Evolutionary conservation across 2,797 vertebrate genomes (phyloP).

Genomic region (Gallinago nigripennis): DNA sequence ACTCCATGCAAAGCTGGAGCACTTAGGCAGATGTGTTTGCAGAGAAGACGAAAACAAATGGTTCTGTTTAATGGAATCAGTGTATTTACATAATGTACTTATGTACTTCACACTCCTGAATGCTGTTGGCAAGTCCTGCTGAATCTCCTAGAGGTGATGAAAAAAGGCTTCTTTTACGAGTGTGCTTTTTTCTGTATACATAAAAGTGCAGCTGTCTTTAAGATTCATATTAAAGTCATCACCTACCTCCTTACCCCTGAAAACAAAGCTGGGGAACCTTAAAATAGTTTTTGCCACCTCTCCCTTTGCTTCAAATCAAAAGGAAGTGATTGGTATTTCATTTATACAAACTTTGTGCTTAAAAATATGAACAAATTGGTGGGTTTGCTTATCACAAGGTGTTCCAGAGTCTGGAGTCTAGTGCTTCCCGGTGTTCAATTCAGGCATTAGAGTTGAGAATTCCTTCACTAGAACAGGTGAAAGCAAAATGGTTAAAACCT

Average conservation of each 20-base stretch:
- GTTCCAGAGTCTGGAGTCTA: not conserved
- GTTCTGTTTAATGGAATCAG: constrained; percentile 52
- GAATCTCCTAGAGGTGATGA: constrained; percentile 11
- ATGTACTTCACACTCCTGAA: constrained; percentile 32
- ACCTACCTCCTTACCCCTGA: not conserved
- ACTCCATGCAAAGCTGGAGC: constrained; percentile 2
- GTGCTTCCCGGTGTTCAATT: not conserved
- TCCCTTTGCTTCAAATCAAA: not conserved
- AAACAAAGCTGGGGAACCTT: not conserved
- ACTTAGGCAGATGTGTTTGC: constrained; percentile 61
- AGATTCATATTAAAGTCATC: not conserved
- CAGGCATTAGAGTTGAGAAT: not conserved
- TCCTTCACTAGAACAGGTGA: not conserved
- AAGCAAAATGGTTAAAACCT: not conserved
- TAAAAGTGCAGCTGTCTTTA: constrained; percentile 31
- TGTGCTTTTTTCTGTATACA: not conserved
- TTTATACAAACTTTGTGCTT: not conserved
- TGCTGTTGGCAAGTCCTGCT: constrained; percentile 14
- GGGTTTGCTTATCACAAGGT: not conserved
- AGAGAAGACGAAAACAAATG: constrained; percentile 42
- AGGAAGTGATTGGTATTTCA: not conserved
- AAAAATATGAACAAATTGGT: not conserved
- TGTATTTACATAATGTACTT: constrained; percentile 50
- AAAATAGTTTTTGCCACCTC: not conserved
- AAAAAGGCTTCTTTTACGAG: not conserved